A percentile compares a stretch with the other conserved stretches of the same genome.
phyloP scores from a whole-genome alignment of 2,888 invertebrate species.

The Leucoma salicis region DNA sequence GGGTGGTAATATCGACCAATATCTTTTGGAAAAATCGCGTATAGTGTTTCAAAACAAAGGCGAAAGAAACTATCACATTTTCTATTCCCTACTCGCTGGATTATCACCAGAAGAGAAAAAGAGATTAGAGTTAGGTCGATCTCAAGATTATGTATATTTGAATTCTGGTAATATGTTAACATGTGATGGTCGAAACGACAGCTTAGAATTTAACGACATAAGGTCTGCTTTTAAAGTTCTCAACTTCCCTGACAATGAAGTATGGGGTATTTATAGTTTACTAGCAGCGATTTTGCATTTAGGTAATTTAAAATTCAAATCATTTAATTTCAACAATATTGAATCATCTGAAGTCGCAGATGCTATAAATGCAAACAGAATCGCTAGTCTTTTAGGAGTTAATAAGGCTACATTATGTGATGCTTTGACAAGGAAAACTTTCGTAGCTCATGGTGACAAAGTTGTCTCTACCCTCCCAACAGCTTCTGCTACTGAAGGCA shows the following conservation, averaged over 20 bases:
- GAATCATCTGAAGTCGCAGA: constrained; percentile 94
- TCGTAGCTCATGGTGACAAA: constrained; percentile 91
- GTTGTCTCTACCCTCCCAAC: constrained; percentile 89
- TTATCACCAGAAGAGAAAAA: constrained; percentile 90
- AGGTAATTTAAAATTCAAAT: constrained; percentile 94
- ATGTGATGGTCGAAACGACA: constrained; percentile 92
- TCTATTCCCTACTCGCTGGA: constrained; percentile 95
- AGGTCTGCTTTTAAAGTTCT: constrained; percentile 96
- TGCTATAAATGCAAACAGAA: constrained; percentile 84
- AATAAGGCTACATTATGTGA: constrained; percentile 86
- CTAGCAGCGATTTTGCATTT: constrained; percentile 94
- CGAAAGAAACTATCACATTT: constrained; percentile 97
- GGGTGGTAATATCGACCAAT: constrained; percentile 97
- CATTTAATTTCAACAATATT: constrained; percentile 88
- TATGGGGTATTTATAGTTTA: constrained; percentile 92
- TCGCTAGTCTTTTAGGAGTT: constrained; percentile 88
- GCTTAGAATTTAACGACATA: constrained; percentile 92
- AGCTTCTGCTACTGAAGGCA: constrained; percentile 89
- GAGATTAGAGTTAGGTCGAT: constrained; percentile 87
- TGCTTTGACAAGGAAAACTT: constrained; percentile 92
- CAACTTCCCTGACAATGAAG: constrained; percentile 91
- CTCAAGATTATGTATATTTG: constrained; percentile 90
- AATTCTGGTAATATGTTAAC: constrained; percentile 89
- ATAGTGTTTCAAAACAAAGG: constrained; percentile 94
- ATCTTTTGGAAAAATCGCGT: constrained; percentile 95